These are phyloP conservation scores for Lithobates pipiens DNA, from an alignment of 2,797 vertebrate genomes.

Conservation along the genomic window DNA sequence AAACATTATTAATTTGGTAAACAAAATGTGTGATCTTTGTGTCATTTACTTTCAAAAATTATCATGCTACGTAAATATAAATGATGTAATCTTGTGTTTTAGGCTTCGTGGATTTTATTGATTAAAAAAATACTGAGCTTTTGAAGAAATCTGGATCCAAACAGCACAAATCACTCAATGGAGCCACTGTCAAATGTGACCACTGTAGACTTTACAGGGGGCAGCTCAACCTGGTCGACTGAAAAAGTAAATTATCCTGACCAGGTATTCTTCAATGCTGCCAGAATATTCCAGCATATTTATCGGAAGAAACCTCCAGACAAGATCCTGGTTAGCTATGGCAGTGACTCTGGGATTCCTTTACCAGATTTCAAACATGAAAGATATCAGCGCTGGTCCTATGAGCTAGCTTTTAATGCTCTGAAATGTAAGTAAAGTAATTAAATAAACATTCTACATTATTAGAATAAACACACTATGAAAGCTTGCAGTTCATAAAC, in stretches of 20 bases:
- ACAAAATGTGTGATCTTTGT: too few relatives aligned
- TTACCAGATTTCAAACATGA: constrained; percentile 73
- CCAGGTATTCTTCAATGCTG: constrained; percentile 81
- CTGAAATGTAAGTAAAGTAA: constrained; percentile 88
- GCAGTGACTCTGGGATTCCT: constrained; percentile 62
- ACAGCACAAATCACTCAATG: constrained; percentile 31
- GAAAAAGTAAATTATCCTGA: constrained; percentile 76
- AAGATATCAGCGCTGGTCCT: constrained; percentile 72
- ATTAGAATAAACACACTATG: not conserved
- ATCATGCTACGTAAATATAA: not conserved
- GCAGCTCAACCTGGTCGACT: constrained; percentile 24
- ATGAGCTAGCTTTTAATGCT: constrained; percentile 86
- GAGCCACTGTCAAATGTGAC: constrained; percentile 63
- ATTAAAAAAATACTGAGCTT: constrained; percentile 64
- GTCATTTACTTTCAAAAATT: too few relatives aligned
- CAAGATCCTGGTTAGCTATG: constrained; percentile 77
- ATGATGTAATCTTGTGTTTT: constrained; percentile 2
- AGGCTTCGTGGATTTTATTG: not conserved
- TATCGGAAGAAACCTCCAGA: constrained; percentile 76
- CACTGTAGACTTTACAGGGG: constrained; percentile 38
- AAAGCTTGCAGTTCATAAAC: not conserved
- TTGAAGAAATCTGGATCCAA: constrained; percentile 47
- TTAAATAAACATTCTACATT: not conserved
- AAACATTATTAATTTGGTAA: too few relatives aligned
- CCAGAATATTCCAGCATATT: constrained; percentile 85